Base-by-base conservation (phyloP, 2,113 vertebrate genomes). In the Eleginops maclovinus region DNA sequence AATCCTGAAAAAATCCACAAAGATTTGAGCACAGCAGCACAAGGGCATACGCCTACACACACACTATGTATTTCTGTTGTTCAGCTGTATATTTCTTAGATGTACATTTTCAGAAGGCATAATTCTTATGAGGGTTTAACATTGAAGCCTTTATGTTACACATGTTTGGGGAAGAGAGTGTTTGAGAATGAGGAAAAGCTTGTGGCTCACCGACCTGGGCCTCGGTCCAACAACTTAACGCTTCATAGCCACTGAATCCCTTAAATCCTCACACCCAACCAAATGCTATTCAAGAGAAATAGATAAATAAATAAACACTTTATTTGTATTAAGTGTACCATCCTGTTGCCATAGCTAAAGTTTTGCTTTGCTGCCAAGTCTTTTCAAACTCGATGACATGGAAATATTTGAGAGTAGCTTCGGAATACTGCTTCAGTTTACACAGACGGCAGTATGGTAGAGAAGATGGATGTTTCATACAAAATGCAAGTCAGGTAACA, bases 121-220 rank as follows among this genome's bases (percentile, higher is more conserved):
- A 13, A 16, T 16, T 83, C 21, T 74, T 62, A 47, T 26, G 31
- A 58, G 49, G 21, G 44, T 73, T 66, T 66, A 51, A 21, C 55
- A 60, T 50, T 55, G 24, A 72, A 68, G 41, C 36, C 55, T 49
- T 63, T 84, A 54, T 74, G 72, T 75, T 72, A 10, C 76, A 83
- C 62, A 75, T 64, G 53, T 46, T 49, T 31, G 24, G 14, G 24
- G 53, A 50, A 72, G 44, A 56, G 41, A 21, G 24, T 31, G 46
- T 73, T 76, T 47, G 46, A 87, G 41, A 58, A 59, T 77, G 64
- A 83, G 60, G 56, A 70, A 74, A 56, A 81, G 62, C 69, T 36
- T 79, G 71, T 24, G 41, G 81, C 72, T 85, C 75, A 56, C 81
- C 85, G 84, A 83, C 73, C 77, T 50, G 65, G 89, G 84, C 85